These are phyloP conservation scores for Halcyon malimbica DNA, from an alignment of 2,113 vertebrate genomes.

Conservation along the genomic window DNA sequence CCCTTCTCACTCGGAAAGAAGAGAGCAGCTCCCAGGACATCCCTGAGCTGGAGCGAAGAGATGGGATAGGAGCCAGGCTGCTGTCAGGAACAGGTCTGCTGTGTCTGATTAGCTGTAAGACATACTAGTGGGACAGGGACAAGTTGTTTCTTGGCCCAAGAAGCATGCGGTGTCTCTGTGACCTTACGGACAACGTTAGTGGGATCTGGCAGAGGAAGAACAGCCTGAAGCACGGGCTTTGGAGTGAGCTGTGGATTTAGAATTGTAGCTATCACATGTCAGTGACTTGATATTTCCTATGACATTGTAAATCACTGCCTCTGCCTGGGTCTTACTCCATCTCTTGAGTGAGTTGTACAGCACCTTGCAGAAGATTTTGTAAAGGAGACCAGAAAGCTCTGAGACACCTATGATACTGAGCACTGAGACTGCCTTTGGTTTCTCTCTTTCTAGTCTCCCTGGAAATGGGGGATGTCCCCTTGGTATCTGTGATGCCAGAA, in stretches of 20 bases:
- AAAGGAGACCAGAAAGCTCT: not conserved
- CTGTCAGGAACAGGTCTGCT: conserved; percentile 5
- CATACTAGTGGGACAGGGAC: not conserved
- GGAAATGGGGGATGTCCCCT: conserved; percentile 82
- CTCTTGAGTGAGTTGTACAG: not conserved
- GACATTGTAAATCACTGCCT: not conserved
- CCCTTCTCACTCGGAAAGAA: not conserved
- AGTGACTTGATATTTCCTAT: not conserved
- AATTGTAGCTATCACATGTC: not conserved
- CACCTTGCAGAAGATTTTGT: not conserved
- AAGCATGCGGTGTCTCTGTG: not conserved
- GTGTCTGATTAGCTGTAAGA: not conserved
- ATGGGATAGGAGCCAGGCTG: not conserved
- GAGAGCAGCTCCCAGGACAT: not conserved
- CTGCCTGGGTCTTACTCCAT: not conserved
- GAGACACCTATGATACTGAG: not conserved
- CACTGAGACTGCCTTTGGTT: not conserved
- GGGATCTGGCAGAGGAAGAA: not conserved
- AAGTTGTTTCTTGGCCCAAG: not conserved
- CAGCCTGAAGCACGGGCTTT: not conserved
- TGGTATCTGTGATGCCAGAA: conserved; percentile 85
- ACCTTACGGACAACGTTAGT: not conserved
- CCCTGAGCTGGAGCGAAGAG: not conserved
- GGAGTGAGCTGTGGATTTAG: not conserved
- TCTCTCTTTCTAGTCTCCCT: conserved; percentile 61